Conservation (phyloP, 1,140 invertebrate species). For the Drosophila rufa region DNA sequence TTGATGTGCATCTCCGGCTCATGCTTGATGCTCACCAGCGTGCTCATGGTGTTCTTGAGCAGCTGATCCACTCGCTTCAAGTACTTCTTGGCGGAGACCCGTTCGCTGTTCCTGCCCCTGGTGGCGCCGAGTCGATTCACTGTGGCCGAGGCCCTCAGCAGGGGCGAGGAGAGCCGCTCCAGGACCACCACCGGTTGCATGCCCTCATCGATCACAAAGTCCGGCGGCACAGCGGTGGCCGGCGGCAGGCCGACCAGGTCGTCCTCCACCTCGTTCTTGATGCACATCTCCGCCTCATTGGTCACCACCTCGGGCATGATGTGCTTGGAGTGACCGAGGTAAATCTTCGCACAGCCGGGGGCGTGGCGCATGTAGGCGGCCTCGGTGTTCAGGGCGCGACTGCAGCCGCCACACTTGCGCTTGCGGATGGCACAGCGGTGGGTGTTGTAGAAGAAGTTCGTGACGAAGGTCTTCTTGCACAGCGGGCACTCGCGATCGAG, state of each 20-base stretch:
- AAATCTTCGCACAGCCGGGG: constrained; percentile 68
- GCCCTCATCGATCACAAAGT: constrained; percentile 38
- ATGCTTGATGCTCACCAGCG: constrained; percentile 80
- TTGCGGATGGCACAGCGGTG: constrained; percentile 77
- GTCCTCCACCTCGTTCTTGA: constrained; percentile 74
- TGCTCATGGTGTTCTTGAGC: constrained; percentile 76
- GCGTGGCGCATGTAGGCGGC: constrained; percentile 69
- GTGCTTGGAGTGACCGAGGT: constrained; percentile 73
- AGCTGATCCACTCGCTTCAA: constrained; percentile 79
- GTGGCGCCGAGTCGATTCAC: constrained; percentile 32
- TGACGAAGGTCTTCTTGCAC: constrained; percentile 73
- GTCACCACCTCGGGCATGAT: constrained; percentile 62
- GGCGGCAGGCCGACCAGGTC: constrained; percentile 12
- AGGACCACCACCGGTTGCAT: constrained; percentile 75
- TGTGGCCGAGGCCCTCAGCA: constrained; percentile 27
- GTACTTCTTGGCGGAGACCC: constrained; percentile 72
- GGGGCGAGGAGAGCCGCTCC: constrained; percentile 65
- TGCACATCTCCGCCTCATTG: constrained; percentile 61
- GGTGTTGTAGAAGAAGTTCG: constrained; percentile 78
- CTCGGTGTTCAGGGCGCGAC: constrained; percentile 53
- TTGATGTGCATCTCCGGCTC: constrained; percentile 78
- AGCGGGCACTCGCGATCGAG: constrained; percentile 75
- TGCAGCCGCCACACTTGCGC: constrained; percentile 75
- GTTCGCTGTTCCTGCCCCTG: constrained; percentile 45
- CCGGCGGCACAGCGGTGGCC: constrained; percentile 22